Conservation (phyloP, 1,140 invertebrate species). For the Pseudomyrmex gracilis region DNA sequence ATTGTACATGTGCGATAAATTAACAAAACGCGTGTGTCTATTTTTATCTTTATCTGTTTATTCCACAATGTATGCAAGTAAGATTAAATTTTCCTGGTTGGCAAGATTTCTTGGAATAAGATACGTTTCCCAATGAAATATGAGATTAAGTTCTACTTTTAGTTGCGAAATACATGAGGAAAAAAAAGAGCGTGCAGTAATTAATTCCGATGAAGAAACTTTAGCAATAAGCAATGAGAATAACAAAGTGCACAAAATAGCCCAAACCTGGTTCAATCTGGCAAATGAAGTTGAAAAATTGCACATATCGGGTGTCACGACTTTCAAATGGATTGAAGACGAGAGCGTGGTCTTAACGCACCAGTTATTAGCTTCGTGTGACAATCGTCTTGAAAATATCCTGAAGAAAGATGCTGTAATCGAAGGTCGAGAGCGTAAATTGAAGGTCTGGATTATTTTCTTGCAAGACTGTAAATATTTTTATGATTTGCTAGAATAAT, state of each 20-base stretch:
- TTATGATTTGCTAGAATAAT: no score
- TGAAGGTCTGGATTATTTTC: conserved; percentile 53
- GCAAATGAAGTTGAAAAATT: conserved; percentile 56
- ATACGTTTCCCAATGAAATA: no score
- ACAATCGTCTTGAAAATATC: conserved; percentile 23
- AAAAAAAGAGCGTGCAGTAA: not conserved
- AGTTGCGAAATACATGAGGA: conserved; percentile 16
- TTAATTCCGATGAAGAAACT: not conserved
- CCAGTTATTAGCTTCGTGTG: not conserved
- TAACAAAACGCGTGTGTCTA: no score
- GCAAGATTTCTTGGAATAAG: no score
- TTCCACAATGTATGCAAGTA: no score
- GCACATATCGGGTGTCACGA: conserved; percentile 75
- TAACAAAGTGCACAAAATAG: conserved; percentile 7
- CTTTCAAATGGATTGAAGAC: conserved; percentile 82
- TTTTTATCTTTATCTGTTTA: no score
- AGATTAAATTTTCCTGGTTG: no score
- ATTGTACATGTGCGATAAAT: no score
- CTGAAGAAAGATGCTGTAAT: conserved; percentile 4
- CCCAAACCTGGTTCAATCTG: conserved; percentile 8
- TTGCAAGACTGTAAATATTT: no score
- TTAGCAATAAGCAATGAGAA: not conserved
- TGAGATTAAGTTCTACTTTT: not conserved
- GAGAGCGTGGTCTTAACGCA: conserved; percentile 51
- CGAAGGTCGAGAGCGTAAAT: conserved; percentile 64